Conservation (phyloP, 2,797 vertebrate species). For the Mycteria americana region DNA sequence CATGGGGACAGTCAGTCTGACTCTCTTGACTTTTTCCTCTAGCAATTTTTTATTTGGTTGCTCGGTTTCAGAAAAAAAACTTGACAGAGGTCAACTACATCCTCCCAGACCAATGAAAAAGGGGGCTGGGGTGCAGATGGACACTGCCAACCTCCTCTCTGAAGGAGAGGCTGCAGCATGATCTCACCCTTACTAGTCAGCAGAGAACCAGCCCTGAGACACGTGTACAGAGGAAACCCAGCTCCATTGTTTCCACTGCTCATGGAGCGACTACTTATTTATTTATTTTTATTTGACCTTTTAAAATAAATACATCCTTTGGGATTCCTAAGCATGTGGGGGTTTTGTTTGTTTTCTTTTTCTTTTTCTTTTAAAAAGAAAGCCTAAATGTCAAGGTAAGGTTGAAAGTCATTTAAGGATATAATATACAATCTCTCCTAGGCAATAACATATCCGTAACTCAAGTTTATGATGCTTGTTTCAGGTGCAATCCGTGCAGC, state of each 20-base stretch:
- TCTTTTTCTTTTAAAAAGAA: not conserved
- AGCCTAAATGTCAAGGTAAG: not conserved
- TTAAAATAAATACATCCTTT: not conserved
- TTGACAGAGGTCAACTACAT: not conserved
- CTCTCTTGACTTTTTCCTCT: not conserved
- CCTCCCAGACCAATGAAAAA: not conserved
- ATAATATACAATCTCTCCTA: not conserved
- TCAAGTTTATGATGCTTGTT: not conserved
- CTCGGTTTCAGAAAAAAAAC: not conserved
- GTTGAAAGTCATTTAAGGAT: not conserved
- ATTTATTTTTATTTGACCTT: constrained; percentile 24
- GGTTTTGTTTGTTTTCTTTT: not conserved
- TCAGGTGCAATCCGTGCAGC: constrained; percentile 90
- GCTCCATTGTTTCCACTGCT: constrained; percentile 42
- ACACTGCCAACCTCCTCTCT: not conserved
- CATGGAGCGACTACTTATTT: not conserved
- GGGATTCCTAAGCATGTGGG: not conserved
- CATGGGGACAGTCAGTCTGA: not conserved
- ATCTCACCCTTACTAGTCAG: constrained; percentile 15
- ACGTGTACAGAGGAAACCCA: constrained; percentile 2
- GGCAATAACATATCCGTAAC: not conserved
- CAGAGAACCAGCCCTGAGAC: not conserved
- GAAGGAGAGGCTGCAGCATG: not conserved
- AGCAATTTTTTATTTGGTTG: not conserved
- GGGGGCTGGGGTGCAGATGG: not conserved